Evolutionary conservation across 2,797 vertebrate genomes (phyloP).

Genomic region (Acrossocheilus wenchowensis): DNA sequence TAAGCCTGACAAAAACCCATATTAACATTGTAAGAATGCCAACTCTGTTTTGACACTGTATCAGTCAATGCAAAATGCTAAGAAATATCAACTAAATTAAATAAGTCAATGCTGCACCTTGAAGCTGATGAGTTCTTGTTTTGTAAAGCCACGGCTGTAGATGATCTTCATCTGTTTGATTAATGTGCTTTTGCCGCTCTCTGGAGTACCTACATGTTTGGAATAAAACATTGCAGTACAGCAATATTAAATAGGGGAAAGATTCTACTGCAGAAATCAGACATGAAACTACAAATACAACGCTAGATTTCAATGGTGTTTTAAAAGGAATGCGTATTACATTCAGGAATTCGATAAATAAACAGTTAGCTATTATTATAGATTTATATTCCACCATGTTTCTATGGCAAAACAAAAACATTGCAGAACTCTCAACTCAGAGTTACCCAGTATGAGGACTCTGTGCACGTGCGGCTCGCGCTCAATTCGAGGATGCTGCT

Average conservation of each 20-base stretch:
- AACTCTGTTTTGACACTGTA: background rate
- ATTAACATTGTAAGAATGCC: background rate
- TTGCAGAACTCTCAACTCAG: background rate
- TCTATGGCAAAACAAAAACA: background rate
- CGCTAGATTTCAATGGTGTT: background rate
- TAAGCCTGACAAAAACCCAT: background rate
- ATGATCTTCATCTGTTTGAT: constrained; percentile 83
- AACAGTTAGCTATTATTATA: background rate
- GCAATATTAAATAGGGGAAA: background rate
- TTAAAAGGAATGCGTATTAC: background rate
- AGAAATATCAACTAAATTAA: background rate
- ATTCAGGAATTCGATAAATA: background rate
- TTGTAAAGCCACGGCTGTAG: constrained; percentile 77
- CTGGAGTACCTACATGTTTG: constrained; percentile 71
- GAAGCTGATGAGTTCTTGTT: constrained; percentile 75
- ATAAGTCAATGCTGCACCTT: constrained; percentile 68
- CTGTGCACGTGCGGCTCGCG: constrained; percentile 72
- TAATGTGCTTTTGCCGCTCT: constrained; percentile 81
- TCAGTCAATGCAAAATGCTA: background rate
- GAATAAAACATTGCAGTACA: background rate
- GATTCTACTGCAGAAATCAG: background rate
- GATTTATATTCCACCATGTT: background rate
- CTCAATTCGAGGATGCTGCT: constrained; percentile 69
- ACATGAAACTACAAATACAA: background rate
- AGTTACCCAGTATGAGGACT: constrained; percentile 78